These are phyloP conservation scores for Melanchra persicariae DNA, from an alignment of 2,888 invertebrate genomes.

Conservation along the genomic window DNA sequence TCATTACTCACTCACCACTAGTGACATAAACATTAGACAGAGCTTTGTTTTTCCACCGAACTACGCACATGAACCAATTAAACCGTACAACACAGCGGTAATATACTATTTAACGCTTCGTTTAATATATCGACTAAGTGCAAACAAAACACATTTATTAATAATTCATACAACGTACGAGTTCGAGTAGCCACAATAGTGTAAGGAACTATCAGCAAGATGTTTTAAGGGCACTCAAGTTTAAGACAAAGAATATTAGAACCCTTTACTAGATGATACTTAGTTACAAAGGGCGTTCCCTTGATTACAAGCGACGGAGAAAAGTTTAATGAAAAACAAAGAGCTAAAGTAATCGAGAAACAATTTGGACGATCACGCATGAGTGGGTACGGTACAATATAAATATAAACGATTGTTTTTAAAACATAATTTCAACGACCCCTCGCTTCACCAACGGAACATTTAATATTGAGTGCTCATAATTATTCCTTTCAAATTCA, in stretches of 20 bases:
- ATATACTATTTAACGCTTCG: slow-evolving; percentile 66
- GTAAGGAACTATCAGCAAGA: slow-evolving; percentile 36
- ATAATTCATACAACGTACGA: slow-evolving; percentile 63
- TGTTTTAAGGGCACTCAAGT: slow-evolving; percentile 36
- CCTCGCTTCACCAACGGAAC: slow-evolving; percentile 87
- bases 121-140: slow-evolving; percentile 55
- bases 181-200: slow-evolving; percentile 30
- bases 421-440: slow-evolving; percentile 90
- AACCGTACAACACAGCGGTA: slow-evolving; percentile 55
- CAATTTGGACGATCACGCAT: slow-evolving; percentile 89
- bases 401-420: slow-evolving; percentile 90
- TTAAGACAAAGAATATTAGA: slow-evolving; percentile 57
- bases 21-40: slow-evolving; percentile 38
- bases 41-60: slow-evolving; percentile 41
- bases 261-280: slow-evolving; percentile 57
- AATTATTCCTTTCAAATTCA: slow-evolving; percentile 88
- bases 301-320: slow-evolving; percentile 75
- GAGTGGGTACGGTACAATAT: slow-evolving; percentile 87
- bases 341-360: slow-evolving; percentile 89
- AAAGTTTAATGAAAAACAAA: slow-evolving; percentile 89
- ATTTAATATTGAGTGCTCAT: slow-evolving; percentile 91
- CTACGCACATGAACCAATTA: slow-evolving; percentile 46
- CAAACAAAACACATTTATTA: slow-evolving; percentile 61
- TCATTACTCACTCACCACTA: slow-evolving; percentile 17
- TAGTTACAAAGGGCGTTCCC: slow-evolving; percentile 62